phyloP scores from a whole-genome alignment of 2,797 vertebrate genomes.

The Malurus splendens region DNA sequence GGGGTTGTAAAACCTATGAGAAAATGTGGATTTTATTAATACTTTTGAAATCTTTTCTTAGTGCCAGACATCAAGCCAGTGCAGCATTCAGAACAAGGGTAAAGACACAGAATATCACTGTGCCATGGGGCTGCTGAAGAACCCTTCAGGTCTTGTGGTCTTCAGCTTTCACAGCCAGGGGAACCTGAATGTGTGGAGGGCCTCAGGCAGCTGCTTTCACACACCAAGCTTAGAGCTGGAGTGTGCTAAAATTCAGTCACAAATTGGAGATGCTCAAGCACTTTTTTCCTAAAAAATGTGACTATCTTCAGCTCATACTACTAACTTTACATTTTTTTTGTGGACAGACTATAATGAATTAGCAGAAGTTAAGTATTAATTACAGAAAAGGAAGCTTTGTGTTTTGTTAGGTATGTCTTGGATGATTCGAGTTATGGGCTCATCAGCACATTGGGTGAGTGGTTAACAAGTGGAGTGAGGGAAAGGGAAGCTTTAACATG shows the following conservation, averaged over 20 bases:
- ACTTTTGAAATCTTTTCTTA: background rate
- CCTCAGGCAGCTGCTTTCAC: background rate
- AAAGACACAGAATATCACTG: accelerated
- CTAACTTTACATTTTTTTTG: background rate
- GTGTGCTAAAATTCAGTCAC: background rate
- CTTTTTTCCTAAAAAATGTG: background rate
- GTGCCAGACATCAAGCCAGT: background rate
- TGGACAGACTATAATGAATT: background rate
- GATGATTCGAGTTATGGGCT: background rate
- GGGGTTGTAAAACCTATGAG: background rate
- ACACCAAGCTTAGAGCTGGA: background rate
- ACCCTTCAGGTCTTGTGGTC: background rate
- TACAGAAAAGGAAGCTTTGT: background rate
- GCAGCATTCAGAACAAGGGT: background rate
- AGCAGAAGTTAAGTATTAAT: background rate
- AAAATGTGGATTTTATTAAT: background rate
- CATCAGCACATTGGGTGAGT: background rate
- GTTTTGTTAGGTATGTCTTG: background rate
- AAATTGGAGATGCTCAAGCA: background rate
- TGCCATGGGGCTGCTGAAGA: background rate
- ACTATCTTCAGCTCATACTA: background rate
- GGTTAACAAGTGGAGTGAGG: background rate
- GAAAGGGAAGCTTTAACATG: background rate
- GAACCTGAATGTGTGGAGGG: accelerated
- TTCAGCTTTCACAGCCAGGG: background rate